Conservation (phyloP, 2,797 vertebrate species). For the Lepus oiostolus region DNA sequence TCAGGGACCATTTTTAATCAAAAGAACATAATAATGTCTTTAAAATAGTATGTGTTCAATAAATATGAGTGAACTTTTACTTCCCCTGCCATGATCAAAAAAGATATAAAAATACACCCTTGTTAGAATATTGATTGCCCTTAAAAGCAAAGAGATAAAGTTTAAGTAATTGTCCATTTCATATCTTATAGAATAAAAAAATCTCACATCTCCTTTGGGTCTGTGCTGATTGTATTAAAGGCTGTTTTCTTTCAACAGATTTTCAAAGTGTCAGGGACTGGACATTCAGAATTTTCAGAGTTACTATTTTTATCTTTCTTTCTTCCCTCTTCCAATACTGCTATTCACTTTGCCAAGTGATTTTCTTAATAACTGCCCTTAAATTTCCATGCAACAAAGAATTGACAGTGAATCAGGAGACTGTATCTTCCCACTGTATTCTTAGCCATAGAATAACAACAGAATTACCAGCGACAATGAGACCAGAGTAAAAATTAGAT, state of each 20-base stretch:
- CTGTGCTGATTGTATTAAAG: slow-evolving; percentile 68
- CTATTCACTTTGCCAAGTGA: slow-evolving; percentile 47
- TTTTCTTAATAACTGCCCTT: slow-evolving; percentile 70
- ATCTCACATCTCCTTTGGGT: slow-evolving; percentile 51
- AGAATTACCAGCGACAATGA: slow-evolving; percentile 33
- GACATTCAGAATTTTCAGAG: slow-evolving; percentile 69
- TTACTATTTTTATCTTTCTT: slow-evolving; percentile 79
- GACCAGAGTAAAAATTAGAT: slow-evolving; percentile 54
- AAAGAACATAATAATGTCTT: slow-evolving; percentile 15
- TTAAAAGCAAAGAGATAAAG: slow-evolving; percentile 75
- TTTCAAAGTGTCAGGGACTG: slow-evolving; percentile 35
- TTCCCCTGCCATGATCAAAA: slow-evolving; percentile 58
- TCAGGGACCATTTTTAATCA: neutral
- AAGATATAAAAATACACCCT: slow-evolving; percentile 64
- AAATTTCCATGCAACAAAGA: slow-evolving; percentile 32
- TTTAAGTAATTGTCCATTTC: slow-evolving; percentile 65
- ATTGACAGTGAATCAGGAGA: slow-evolving; percentile 5
- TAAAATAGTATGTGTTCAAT: slow-evolving; percentile 11
- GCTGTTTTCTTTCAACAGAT: slow-evolving; percentile 58
- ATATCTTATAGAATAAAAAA: slow-evolving; percentile 71
- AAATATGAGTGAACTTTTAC: slow-evolving; percentile 49
- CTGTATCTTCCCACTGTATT: neutral
- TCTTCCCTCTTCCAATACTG: slow-evolving; percentile 67
- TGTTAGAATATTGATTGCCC: slow-evolving; percentile 49
- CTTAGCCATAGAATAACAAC: slow-evolving; percentile 32